Base-by-base conservation (phyloP, 2,888 invertebrate species). In the Cheilosia soror region DNA sequence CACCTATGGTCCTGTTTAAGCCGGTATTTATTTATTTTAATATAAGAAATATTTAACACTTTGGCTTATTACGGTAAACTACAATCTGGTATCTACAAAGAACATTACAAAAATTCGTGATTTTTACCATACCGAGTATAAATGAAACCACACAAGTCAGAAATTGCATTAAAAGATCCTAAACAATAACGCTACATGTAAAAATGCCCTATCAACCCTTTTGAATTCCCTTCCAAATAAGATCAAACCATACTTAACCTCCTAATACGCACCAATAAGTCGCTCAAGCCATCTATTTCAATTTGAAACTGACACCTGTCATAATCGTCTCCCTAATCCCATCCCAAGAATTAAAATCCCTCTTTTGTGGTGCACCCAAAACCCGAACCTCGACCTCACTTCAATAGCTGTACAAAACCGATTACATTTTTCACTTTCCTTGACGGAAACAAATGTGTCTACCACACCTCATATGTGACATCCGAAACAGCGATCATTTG, bases 401-500 rank as follows among this genome's bases (percentile, higher is more conserved):
- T 29, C 11, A 49, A n/a, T 33, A 5, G 20, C 20, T 20, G 20
- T 20, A 57, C 13, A 49, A 60, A 76, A 60, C 51, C 72, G 73
- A 73, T 73, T 73, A 63, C 40, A 42, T 27, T 72, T 62, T 42
- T 72, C 62, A 72, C 72, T 62, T 72, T 62, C 40, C 72, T 20
- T 44, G 31, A 29, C 5, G 42, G n/a, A 2, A n/a, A 37, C 25
- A 13, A 68, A 68, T 55, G 44, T 49, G 9, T 20, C 20, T 20
- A 49, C 69, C 58, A 71, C 81, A 76, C 81, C 76, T 71, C 68
- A 63, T 20, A 20, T 69, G 68, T 69, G 81, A 62, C 81, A 75
- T 69, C 76, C 58, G 13, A 65, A 73, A 62, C 25, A 55, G 62
- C n/a, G 69, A 75, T 84, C 79, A 69, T 84, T 84, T 79, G 65